Conservation (phyloP, 2,888 invertebrate species). For the Venusia cambrica region DNA sequence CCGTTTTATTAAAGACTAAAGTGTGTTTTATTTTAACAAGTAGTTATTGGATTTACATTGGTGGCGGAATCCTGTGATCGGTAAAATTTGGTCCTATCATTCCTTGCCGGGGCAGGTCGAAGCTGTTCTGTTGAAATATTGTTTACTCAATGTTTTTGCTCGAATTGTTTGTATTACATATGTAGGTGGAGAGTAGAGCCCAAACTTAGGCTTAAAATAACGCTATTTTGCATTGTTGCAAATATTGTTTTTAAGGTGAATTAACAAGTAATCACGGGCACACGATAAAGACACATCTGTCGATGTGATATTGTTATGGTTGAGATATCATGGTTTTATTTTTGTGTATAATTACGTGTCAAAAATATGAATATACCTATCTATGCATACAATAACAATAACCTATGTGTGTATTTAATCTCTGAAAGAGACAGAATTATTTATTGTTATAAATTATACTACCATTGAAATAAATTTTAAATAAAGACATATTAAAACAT, state of each 20-base stretch:
- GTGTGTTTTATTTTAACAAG: slow-evolving; percentile 55
- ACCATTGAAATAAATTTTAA: slow-evolving; percentile 73
- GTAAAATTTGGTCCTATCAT: slow-evolving; percentile 84
- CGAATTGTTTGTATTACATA: slow-evolving; percentile 31
- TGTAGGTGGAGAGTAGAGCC: slow-evolving; percentile 32
- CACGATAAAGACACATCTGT: slow-evolving; percentile 68
- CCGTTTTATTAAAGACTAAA: slow-evolving; percentile 59
- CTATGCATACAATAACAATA: slow-evolving; percentile 42
- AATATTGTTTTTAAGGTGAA: slow-evolving; percentile 32
- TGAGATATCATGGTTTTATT: slow-evolving; percentile 69
- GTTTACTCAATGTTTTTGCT: slow-evolving; percentile 39
- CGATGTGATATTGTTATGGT: slow-evolving; percentile 76
- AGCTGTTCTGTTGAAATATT: slow-evolving; percentile 47
- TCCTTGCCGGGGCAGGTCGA: slow-evolving; percentile 79
- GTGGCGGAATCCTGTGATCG: slow-evolving; percentile 67
- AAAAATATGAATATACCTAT: slow-evolving; percentile 51
- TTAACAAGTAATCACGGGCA: slow-evolving; percentile 60
- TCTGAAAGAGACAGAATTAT: slow-evolving; percentile 73
- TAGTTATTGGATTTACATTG: slow-evolving; percentile 40
- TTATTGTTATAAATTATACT: slow-evolving; percentile 70
- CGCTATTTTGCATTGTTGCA: slow-evolving; percentile 31
- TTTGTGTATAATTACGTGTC: slow-evolving; percentile 67
- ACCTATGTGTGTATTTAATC: slow-evolving; percentile 58
- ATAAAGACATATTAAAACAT: slow-evolving; percentile 63
- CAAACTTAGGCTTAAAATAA: slow-evolving; percentile 26